Percentiles rank a stretch among this genome's conserved stretches.
These are phyloP conservation scores for Melitaea cinxia DNA, from an alignment of 1,140 invertebrate species.

Conservation along the genomic window DNA sequence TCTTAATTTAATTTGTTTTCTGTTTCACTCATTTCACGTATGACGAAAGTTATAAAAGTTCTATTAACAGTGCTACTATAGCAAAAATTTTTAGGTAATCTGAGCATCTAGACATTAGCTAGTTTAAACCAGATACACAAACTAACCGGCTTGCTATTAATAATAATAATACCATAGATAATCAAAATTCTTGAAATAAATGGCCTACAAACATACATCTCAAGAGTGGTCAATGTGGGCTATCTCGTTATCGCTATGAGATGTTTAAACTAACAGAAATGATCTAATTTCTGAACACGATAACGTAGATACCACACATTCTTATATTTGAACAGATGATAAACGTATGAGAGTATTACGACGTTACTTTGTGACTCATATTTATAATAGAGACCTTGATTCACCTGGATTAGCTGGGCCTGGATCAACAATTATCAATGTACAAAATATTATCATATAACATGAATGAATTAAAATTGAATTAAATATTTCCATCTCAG, in stretches of 20 bases:
- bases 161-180: not conserved
- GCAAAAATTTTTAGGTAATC: too few species aligned
- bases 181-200: not conserved
- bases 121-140: too few species aligned
- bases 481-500: too few species aligned
- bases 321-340: slow-evolving; percentile 56
- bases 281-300: slow-evolving; percentile 39
- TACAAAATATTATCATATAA: not conserved
- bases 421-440: not conserved
- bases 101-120: too few species aligned
- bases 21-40: too few species aligned
- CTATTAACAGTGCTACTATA: too few species aligned
- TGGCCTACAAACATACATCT: not conserved
- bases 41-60: too few species aligned
- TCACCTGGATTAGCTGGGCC: not conserved
- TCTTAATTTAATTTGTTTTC: too few species aligned
- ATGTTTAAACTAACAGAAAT: slow-evolving; percentile 32
- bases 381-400: not conserved
- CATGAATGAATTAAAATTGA: too few species aligned
- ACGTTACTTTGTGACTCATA: slow-evolving; percentile 43
- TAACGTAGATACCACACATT: slow-evolving; percentile 31
- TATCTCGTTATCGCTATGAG: slow-evolving; percentile 20
- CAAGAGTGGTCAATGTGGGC: slow-evolving; percentile 10
- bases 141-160: too few species aligned
- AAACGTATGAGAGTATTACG: slow-evolving; percentile 36